Evolutionary conservation across 2,113 vertebrate genomes (phyloP).

Genomic region (Lucifuga dentata): DNA sequence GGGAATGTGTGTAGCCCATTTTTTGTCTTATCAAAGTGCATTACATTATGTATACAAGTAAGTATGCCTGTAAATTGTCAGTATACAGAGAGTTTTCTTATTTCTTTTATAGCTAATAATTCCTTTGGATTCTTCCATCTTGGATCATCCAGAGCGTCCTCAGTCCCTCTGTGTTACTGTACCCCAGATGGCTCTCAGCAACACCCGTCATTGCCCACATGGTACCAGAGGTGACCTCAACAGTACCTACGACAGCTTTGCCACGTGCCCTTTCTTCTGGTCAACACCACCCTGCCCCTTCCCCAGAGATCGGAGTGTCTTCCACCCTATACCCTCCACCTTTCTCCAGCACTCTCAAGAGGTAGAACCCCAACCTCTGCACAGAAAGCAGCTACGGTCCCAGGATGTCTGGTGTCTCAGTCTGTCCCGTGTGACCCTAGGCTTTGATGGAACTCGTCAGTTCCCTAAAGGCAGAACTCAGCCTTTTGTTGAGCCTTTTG

Average conservation of each 20-base stretch:
- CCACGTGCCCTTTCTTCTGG: constrained; percentile 87
- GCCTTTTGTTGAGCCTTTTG: constrained; percentile 91
- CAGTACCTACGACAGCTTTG: constrained; percentile 82
- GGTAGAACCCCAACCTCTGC: constrained; percentile 62
- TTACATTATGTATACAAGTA: background rate
- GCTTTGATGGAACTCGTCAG: constrained; percentile 91
- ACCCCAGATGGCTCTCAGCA: constrained; percentile 85
- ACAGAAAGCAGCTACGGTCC: constrained; percentile 74
- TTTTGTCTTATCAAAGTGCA: background rate
- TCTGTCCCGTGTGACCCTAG: constrained; percentile 85
- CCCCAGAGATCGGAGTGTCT: constrained; percentile 84
- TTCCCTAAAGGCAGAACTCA: constrained; percentile 86
- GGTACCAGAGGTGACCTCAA: constrained; percentile 80
- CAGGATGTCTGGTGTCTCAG: constrained; percentile 92
- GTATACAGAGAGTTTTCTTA: background rate
- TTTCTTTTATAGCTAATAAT: constrained; percentile 83
- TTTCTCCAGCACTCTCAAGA: constrained; percentile 88
- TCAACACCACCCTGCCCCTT: constrained; percentile 73
- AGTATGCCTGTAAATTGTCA: background rate
- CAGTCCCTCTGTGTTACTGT: constrained; percentile 83
- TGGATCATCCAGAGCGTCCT: constrained; percentile 89
- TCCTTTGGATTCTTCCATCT: constrained; percentile 90
- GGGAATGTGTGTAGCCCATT: background rate
- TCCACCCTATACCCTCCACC: constrained; percentile 86
- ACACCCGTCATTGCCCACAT: constrained; percentile 89